A percentile compares a stretch with the other conserved stretches of the same genome.
Evolutionary conservation across 2,113 vertebrate genomes (phyloP).

Genomic region (Tachycineta bicolor): DNA sequence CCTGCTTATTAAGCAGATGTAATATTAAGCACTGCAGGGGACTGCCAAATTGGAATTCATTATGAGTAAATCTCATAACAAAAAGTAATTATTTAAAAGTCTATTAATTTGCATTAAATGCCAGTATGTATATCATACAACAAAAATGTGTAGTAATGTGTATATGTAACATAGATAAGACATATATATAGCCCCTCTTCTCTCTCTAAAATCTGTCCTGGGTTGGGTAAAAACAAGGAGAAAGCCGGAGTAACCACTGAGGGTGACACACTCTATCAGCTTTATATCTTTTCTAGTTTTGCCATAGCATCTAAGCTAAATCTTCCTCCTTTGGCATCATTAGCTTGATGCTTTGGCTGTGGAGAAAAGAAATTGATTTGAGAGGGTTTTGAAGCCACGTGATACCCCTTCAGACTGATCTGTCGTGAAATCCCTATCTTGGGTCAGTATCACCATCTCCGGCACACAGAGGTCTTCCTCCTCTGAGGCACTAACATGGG

Average conservation of each 20-base stretch:
- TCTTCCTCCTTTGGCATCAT: constrained; percentile 21
- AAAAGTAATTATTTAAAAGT: constrained; percentile 34
- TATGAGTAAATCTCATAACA: neutral
- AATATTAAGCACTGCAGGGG: constrained; percentile 10
- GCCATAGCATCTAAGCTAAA: constrained; percentile 34
- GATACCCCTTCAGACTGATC: neutral
- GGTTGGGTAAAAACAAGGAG: neutral
- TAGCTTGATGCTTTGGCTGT: neutral
- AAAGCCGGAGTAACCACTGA: neutral
- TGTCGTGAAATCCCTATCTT: neutral
- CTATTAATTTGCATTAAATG: constrained; percentile 45
- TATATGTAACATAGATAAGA: neutral
- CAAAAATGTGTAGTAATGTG: neutral
- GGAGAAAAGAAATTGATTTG: neutral
- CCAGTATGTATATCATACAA: neutral
- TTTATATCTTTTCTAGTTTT: constrained; percentile 17
- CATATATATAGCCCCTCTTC: neutral
- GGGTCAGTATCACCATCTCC: neutral
- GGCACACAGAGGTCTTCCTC: no score
- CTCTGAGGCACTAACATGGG: neutral
- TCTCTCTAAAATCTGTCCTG: neutral
- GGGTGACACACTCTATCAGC: neutral
- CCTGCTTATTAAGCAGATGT: constrained; percentile 33
- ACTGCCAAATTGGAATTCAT: constrained; percentile 40
- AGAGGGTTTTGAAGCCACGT: neutral